Percentiles rank a stretch among this genome's conserved stretches.
Evolutionary conservation across 2,113 vertebrate species (phyloP).

Genomic region (Pomatostomus ruficeps): DNA sequence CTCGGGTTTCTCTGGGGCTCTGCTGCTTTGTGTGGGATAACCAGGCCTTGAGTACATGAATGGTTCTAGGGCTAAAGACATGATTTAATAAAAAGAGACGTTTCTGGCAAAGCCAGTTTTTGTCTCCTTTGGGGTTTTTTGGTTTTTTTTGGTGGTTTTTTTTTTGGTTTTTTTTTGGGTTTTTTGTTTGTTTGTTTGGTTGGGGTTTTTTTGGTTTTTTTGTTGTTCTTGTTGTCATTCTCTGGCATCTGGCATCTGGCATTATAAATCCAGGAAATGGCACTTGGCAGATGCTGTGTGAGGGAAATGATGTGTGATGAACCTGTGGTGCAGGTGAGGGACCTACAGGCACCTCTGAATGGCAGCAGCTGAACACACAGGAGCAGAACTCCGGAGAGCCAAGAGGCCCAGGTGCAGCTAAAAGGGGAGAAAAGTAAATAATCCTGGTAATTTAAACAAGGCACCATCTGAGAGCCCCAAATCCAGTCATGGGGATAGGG

Average conservation of each 20-base stretch:
- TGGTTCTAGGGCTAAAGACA: not conserved
- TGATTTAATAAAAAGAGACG: constrained; percentile 26
- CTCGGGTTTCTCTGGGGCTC: not conserved
- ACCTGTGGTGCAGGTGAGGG: not conserved
- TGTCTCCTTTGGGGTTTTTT: accelerated
- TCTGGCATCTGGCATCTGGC: not conserved
- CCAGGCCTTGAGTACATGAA: not conserved
- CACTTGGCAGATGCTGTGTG: not conserved
- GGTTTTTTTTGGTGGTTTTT: no score
- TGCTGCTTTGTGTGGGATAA: not conserved
- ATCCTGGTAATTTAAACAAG: not conserved
- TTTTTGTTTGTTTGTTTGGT: no score
- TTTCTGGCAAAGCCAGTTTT: not conserved
- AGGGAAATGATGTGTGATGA: not conserved
- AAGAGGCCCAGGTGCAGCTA: not conserved
- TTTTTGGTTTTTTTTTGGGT: no score
- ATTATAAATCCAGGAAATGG: not conserved
- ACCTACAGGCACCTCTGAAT: not conserved
- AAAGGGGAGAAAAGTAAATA: not conserved
- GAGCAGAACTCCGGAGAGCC: not conserved
- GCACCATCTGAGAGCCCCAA: not conserved
- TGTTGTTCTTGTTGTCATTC: not conserved
- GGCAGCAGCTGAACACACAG: not conserved
- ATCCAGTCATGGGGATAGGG: not conserved
- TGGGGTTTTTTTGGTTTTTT: no score